Evolutionary conservation across 2,888 invertebrate species (phyloP).

Genomic region (Zootermopsis nevadensis): DNA sequence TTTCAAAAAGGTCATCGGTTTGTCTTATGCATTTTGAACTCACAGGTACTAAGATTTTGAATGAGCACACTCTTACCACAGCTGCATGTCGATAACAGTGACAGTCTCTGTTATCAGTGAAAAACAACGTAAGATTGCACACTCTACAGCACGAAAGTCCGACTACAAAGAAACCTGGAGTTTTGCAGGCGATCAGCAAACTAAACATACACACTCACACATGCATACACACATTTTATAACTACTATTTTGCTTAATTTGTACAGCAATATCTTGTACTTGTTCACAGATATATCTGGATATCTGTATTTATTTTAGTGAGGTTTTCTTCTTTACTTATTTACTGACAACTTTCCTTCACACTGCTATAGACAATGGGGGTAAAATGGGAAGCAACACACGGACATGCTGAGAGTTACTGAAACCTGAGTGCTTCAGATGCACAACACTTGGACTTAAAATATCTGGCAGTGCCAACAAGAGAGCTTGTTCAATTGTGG

Average conservation of each 20-base stretch:
- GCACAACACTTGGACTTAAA: slow-evolving; percentile 39
- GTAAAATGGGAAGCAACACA: slow-evolving; percentile 46
- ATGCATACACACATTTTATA: slow-evolving; percentile 46
- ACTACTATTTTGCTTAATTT: slow-evolving; percentile 52
- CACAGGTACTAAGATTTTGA: neutral
- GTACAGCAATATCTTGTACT: slow-evolving; percentile 54
- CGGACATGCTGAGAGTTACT: slow-evolving; percentile 29
- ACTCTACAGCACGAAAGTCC: neutral
- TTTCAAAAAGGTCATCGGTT: too few relatives aligned
- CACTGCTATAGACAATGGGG: slow-evolving; percentile 45
- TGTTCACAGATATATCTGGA: slow-evolving; percentile 51
- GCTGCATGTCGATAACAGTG: neutral
- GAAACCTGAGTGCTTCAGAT: slow-evolving; percentile 47
- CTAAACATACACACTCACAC: slow-evolving; percentile 46
- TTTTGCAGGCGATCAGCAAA: slow-evolving; percentile 47
- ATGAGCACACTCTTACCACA: slow-evolving; percentile 12
- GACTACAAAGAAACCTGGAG: slow-evolving; percentile 46
- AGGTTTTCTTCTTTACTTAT: slow-evolving; percentile 34
- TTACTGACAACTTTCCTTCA: slow-evolving; percentile 49
- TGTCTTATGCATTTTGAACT: neutral
- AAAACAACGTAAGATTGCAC: neutral
- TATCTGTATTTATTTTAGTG: slow-evolving; percentile 44
- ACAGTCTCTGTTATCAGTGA: neutral
- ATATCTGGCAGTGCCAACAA: slow-evolving; percentile 17
- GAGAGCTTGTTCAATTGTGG: neutral